Percentiles rank a stretch among this genome's conserved stretches.
Conservation (phyloP, 2,888 invertebrate genomes). For the Drosophila ustulata region DNA sequence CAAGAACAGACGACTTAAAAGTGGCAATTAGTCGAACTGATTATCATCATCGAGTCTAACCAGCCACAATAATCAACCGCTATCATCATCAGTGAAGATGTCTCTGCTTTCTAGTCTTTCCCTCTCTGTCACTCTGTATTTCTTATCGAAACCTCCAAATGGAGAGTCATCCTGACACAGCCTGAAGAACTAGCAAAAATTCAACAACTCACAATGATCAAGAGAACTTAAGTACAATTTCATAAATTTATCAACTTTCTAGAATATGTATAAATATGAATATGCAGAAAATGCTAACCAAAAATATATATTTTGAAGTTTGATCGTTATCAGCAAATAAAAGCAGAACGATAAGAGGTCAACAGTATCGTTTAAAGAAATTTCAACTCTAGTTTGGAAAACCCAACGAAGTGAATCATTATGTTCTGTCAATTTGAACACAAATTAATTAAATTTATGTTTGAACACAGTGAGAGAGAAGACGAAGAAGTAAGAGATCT, state of each 20-base stretch:
- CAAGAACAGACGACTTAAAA: not conserved
- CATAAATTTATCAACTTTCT: constrained; percentile 1
- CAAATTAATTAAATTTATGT: not conserved
- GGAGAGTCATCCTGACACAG: constrained; percentile 1
- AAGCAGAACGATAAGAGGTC: not conserved
- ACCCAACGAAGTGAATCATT: not conserved
- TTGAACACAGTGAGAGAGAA: too few relatives aligned
- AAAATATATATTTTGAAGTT: not conserved
- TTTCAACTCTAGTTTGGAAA: not conserved
- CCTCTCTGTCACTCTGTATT: not conserved
- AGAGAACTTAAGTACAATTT: not conserved
- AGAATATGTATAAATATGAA: not conserved
- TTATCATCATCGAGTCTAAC: too few relatives aligned
- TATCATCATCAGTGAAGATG: not conserved
- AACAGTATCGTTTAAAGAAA: not conserved
- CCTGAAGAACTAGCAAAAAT: not conserved
- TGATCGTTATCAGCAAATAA: not conserved
- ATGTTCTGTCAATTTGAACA: not conserved
- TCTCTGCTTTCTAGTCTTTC: not conserved
- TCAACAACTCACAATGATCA: not conserved
- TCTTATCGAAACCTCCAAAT: not conserved
- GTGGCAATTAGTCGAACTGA: not conserved
- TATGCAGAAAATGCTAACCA: not conserved
- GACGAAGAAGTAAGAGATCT: too few relatives aligned
- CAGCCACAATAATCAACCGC: not conserved